Evolutionary conservation across 2,888 invertebrate genomes (phyloP).

Genomic region (Halictus quadricinctus): DNA sequence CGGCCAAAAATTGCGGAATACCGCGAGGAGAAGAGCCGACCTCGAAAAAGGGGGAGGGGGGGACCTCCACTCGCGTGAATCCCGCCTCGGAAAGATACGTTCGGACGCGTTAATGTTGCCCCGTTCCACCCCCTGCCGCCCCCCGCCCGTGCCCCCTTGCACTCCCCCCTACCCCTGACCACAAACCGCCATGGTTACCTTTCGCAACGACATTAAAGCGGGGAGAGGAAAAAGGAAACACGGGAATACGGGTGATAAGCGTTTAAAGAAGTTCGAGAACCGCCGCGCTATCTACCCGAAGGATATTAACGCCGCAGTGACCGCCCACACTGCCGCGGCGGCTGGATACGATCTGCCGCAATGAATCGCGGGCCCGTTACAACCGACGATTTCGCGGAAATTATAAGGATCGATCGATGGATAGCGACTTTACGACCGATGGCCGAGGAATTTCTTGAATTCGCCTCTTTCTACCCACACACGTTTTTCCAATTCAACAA

Average conservation of each 20-base stretch:
- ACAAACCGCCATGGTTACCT: conserved; percentile 9
- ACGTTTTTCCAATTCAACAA: background rate
- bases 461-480: background rate
- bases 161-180: background rate
- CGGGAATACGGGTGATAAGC: conserved; percentile 52
- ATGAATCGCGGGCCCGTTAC: conserved; percentile 1
- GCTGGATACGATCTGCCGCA: background rate
- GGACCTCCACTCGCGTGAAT: conserved; percentile 42
- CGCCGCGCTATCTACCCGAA: conserved; percentile 37
- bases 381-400: conserved; percentile 12
- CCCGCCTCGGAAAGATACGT: conserved; percentile 39
- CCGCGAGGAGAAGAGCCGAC: conserved; percentile 14
- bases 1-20: conserved; percentile 61
- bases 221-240: conserved; percentile 19
- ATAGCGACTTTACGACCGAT: background rate
- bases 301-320: conserved; percentile 49
- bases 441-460: background rate
- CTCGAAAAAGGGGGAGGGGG: background rate
- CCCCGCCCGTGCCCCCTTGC: background rate
- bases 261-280: conserved; percentile 45
- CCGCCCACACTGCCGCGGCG: conserved; percentile 30
- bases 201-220: conserved; percentile 28
- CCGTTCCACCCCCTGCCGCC: background rate
- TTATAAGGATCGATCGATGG: background rate
- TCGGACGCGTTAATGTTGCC: conserved; percentile 52